Conservation (phyloP, 2,888 invertebrate genomes). For the Stenchaetothrips biformis region DNA sequence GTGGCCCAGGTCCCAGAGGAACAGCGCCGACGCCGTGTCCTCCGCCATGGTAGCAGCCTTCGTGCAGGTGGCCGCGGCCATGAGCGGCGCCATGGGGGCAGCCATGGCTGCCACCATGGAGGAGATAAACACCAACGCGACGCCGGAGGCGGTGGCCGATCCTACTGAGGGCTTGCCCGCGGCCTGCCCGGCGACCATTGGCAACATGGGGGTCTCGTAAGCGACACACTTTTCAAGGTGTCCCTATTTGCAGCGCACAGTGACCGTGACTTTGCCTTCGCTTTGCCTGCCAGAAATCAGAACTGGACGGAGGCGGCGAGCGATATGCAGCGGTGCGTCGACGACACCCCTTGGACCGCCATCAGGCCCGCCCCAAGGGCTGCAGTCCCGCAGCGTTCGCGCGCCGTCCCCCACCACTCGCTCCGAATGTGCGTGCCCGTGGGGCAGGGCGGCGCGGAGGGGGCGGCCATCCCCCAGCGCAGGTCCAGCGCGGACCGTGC, state of each 20-base stretch:
- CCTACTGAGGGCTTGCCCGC: neutral
- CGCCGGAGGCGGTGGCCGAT: neutral
- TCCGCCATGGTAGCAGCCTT: conserved; percentile 6
- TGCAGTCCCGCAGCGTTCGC: neutral
- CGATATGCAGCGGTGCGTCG: neutral
- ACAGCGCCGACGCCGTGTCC: neutral
- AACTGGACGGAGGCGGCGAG: neutral
- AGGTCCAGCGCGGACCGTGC: no score
- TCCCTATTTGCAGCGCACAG: no score
- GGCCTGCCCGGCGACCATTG: neutral
- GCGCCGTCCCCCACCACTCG: conserved; percentile 9
- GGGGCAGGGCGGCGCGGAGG: neutral
- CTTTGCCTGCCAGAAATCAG: no score
- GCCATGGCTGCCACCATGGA: neutral
- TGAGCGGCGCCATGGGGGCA: conserved; percentile 9
- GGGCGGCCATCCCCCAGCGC: neutral
- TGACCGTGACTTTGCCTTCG: no score
- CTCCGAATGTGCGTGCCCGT: neutral
- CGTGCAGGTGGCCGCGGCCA: conserved; percentile 8
- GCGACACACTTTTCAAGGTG: no score
- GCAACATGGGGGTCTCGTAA: no score
- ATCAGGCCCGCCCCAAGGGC: neutral
- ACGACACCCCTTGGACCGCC: neutral
- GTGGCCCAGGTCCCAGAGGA: neutral
- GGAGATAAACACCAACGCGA: neutral